phyloP scores from a whole-genome alignment of 2,113 vertebrate species.

The Platysternon megacephalum region DNA sequence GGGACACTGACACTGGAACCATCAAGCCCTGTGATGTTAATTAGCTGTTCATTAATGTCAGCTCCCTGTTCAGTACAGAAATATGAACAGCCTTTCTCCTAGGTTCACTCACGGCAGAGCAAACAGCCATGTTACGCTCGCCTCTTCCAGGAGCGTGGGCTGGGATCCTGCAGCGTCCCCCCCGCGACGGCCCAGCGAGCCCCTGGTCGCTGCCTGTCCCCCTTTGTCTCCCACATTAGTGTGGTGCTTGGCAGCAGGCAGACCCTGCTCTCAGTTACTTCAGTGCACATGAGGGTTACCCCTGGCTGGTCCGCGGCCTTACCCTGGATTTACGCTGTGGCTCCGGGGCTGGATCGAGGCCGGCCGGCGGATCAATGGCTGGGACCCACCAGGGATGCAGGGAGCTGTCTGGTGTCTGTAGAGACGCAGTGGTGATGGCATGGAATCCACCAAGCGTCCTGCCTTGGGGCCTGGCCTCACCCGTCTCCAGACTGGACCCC shows the following conservation, averaged over 20 bases:
- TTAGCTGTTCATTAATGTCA: slow-evolving; percentile 85
- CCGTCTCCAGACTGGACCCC: not conserved
- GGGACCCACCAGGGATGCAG: not conserved
- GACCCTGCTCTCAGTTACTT: not conserved
- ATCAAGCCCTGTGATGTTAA: slow-evolving; percentile 82
- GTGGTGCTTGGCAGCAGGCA: too few relatives aligned
- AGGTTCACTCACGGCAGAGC: slow-evolving; percentile 28
- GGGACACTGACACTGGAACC: slow-evolving; percentile 82
- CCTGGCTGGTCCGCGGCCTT: too few relatives aligned
- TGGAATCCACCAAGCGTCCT: not conserved
- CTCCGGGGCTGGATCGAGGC: not conserved
- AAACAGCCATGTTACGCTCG: not conserved
- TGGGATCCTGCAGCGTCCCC: not conserved
- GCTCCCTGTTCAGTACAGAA: slow-evolving; percentile 76
- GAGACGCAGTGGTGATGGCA: not conserved
- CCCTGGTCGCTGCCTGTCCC: not conserved
- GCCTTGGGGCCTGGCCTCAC: not conserved
- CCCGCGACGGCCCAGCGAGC: rapidly evolving
- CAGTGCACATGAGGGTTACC: not conserved
- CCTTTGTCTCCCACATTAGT: not conserved
- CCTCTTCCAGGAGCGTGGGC: not conserved
- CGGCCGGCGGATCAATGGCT: not conserved
- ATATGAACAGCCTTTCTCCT: slow-evolving; percentile 65
- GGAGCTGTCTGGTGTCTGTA: not conserved
- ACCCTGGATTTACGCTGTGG: not conserved